Evolutionary conservation across 37 sponge, comb jelly and placozoan genomes (phyloP).

Genomic region (Theonella swinhoei): DNA sequence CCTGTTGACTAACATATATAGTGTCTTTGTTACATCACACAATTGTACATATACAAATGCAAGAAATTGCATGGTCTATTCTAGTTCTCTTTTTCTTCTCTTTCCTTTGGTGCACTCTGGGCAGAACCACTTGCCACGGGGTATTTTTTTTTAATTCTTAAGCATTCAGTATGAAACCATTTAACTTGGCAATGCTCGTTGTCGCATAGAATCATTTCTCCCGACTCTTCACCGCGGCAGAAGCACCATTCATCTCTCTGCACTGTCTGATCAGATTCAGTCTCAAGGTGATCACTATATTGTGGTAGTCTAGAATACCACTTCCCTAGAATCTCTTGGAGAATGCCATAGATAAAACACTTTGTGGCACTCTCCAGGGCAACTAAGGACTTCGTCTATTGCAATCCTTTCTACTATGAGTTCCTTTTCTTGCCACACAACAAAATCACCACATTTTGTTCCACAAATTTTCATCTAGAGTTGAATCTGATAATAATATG

Average conservation of each 20-base stretch:
- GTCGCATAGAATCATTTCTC: conserved; percentile 23
- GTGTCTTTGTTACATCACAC: too few species aligned
- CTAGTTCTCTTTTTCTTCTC: neutral
- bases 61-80: too few species aligned
- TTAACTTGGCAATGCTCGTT: conserved; percentile 31
- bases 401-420: conserved; percentile 8
- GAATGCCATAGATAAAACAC: conserved; percentile 1
- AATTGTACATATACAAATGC: too few species aligned
- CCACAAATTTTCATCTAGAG: conserved; percentile 48
- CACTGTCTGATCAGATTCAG: neutral
- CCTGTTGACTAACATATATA: too few species aligned
- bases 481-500: conserved; percentile 79
- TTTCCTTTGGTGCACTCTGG: conserved; percentile 38
- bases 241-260: neutral
- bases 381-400: neutral
- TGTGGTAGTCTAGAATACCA: conserved; percentile 19
- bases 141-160: conserved; percentile 20
- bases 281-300: neutral
- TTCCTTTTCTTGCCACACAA: conserved; percentile 47
- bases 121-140: conserved; percentile 44
- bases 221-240: neutral
- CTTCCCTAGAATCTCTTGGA: conserved; percentile 53
- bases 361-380: neutral
- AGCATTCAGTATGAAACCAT: conserved; percentile 34
- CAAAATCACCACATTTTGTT: conserved; percentile 49